phyloP scores from a whole-genome alignment of 2,888 invertebrate genomes.

The Melanostoma scalare region DNA sequence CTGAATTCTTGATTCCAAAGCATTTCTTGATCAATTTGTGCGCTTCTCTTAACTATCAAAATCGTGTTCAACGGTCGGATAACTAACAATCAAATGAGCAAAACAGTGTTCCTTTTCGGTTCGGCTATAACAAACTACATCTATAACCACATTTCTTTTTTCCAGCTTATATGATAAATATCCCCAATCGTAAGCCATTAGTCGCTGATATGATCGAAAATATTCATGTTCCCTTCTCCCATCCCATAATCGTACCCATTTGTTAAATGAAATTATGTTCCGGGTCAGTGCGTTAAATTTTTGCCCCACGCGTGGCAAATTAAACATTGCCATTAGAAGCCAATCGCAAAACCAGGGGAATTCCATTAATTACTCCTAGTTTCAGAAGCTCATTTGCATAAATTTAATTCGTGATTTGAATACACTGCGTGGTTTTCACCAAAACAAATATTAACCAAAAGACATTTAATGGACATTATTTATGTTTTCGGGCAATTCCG shows the following conservation, averaged over 20 bases:
- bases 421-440: slow-evolving; percentile 8
- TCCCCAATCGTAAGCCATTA: no score
- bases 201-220: not conserved
- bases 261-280: slow-evolving; percentile 21
- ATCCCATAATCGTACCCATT: slow-evolving; percentile 1
- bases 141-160: no score
- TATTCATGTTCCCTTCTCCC: slow-evolving; percentile 4
- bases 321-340: not conserved
- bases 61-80: no score
- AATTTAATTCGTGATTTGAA: slow-evolving; percentile 34
- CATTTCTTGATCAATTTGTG: no score
- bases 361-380: slow-evolving; percentile 21
- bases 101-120: no score
- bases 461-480: slow-evolving; percentile 30
- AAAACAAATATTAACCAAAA: slow-evolving; percentile 22
- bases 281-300: slow-evolving; percentile 4
- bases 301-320: not conserved
- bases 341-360: slow-evolving; percentile 8
- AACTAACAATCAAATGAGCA: no score
- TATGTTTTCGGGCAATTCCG: slow-evolving; percentile 20
- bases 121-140: no score
- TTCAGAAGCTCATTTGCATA: slow-evolving; percentile 18
- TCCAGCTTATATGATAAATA: no score
- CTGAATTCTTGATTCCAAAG: no score
- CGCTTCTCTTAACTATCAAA: no score